Conservation (phyloP, 2,888 invertebrate genomes). For the Drosophila flavopinicola region DNA sequence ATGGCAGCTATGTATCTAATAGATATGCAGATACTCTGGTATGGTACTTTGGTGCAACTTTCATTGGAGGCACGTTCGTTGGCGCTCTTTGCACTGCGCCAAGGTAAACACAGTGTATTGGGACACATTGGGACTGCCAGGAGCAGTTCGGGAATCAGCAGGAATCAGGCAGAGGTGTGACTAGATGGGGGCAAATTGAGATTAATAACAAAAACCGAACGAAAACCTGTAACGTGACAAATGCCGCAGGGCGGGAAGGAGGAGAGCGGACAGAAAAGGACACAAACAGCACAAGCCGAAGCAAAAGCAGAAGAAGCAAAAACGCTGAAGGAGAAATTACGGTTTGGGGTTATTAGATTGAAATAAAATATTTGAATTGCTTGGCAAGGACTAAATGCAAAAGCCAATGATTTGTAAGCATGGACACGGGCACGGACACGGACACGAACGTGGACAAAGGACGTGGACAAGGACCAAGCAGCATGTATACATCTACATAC, state of each 20-base stretch:
- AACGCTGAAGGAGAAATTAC: slow-evolving; percentile 21
- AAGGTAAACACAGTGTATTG: slow-evolving; percentile 56
- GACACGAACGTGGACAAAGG: slow-evolving; percentile 22
- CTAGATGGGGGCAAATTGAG: slow-evolving; percentile 62
- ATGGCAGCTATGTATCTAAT: slow-evolving; percentile 20
- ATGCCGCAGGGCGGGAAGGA: slow-evolving; percentile 39
- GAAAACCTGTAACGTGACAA: slow-evolving; percentile 69
- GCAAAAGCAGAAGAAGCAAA: not conserved
- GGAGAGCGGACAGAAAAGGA: not conserved
- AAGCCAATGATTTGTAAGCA: slow-evolving; percentile 71
- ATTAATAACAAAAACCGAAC: slow-evolving; percentile 68
- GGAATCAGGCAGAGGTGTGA: slow-evolving; percentile 32
- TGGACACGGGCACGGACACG: slow-evolving; percentile 60
- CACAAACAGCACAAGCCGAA: slow-evolving; percentile 2
- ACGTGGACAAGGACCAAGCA: slow-evolving; percentile 17
- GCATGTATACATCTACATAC: slow-evolving; percentile 19
- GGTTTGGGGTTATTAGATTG: slow-evolving; percentile 63
- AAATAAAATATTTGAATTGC: slow-evolving; percentile 66
- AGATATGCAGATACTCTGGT: slow-evolving; percentile 22
- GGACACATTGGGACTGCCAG: slow-evolving; percentile 23
- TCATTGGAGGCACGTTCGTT: slow-evolving; percentile 45
- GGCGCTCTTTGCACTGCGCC: slow-evolving; percentile 44
- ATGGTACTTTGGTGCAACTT: slow-evolving; percentile 1
- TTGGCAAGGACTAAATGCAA: slow-evolving; percentile 62
- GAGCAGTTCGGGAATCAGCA: slow-evolving; percentile 28